Evolutionary conservation across 2,113 vertebrate genomes (phyloP).

Genomic region (Cricetomys ansorgei): DNA sequence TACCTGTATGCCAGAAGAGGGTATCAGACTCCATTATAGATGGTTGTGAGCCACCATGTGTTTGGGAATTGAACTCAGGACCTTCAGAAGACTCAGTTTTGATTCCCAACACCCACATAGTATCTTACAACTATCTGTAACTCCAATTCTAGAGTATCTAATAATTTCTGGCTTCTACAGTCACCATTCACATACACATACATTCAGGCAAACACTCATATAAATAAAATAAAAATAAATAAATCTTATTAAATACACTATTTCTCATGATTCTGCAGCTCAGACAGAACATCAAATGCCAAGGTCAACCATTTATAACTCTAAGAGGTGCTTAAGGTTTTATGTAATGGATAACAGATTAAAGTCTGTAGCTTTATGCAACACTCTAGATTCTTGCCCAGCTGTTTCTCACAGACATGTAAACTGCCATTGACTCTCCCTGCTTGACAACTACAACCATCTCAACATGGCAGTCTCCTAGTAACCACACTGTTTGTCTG

Average conservation of each 20-base stretch:
- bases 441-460: not conserved
- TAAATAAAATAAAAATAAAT: not conserved
- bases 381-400: not conserved
- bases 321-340: slow-evolving; percentile 23
- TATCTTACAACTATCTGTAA: not conserved
- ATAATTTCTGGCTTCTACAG: not conserved
- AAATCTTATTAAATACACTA: slow-evolving; percentile 49
- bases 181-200: not conserved
- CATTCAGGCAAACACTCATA: not conserved
- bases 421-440: not conserved
- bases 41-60: too few species aligned
- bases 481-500: not conserved
- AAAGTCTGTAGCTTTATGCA: not conserved
- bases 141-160: not conserved
- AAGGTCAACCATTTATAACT: slow-evolving; percentile 59
- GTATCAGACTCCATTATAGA: too few species aligned
- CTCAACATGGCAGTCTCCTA: not conserved
- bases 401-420: slow-evolving; percentile 7
- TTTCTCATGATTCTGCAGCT: slow-evolving; percentile 68
- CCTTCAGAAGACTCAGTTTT: too few species aligned
- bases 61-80: too few species aligned
- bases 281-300: slow-evolving; percentile 55
- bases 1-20: too few species aligned
- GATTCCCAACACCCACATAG: not conserved
- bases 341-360: slow-evolving; percentile 61